Evolutionary conservation across 2,113 vertebrate species (phyloP), one percentile per base, ranked within the genome.

Genomic region (Zosterops borbonicus): DNA sequence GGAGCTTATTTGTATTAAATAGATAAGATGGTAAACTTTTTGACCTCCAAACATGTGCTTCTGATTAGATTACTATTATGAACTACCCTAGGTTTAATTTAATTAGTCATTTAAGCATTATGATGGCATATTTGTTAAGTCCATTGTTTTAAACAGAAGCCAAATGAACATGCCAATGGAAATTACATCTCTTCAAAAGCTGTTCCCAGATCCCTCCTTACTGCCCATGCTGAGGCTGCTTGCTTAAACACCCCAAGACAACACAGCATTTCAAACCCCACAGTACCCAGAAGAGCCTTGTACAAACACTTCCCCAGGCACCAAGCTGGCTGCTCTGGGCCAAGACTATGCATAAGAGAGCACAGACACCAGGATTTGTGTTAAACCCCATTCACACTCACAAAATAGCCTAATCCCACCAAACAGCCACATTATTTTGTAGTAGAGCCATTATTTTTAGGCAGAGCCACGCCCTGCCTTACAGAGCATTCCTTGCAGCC

Each of bases 291-390:
- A 76, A 35, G 7, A 75, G 9, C 27, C 37, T 59, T 31, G 18
- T 24, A 44, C 21, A 70, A 83, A 28, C 35, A 20, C 12, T 8
- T 83, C 21, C 23, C 21, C 2, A 2, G 17, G n/a, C n/a, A 46
- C n/a, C 1, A 8, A 15, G 23, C 22, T 29, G 44, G 7, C 24
- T 85, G 28, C 18, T 29, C 31, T 39, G 62, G 27, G 47, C 7
- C 1, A 3, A 64, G 27, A 9, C 16, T 18, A 2, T 33, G 12
- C 3, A 1, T 2, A 2, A 62, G 25, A 35, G 16, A 1, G 3
- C n/a, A 24, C 1, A 17, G 67, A 35, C 18, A 46, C 21, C 29
- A 39, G 24, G 33, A 68, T 42, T n/a, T 0, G 0, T 56, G 47
- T 8, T 58, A 47, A 67, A 0, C 0, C 14, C 39, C 35, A 12